Conservation (phyloP, 1,140 invertebrate genomes). For the Physella acuta region DNA sequence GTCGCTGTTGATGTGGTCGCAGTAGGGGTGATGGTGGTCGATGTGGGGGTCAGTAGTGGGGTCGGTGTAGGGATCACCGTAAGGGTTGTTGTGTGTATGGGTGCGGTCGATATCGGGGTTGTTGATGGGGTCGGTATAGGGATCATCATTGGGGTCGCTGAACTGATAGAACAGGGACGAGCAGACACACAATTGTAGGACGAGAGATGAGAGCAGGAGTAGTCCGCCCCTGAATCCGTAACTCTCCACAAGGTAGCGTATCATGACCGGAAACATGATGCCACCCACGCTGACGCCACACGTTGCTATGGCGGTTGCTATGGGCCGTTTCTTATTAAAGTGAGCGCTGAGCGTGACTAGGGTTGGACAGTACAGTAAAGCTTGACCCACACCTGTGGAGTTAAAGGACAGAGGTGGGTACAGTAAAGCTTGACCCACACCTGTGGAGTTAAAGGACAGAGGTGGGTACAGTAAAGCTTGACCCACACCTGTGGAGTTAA, state of each 20-base stretch:
- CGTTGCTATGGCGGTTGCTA: conserved; percentile 15
- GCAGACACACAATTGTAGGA: conserved; percentile 2
- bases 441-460: no score
- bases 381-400: conserved; percentile 16
- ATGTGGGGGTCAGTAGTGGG: no score
- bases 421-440: no score
- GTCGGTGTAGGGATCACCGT: no score
- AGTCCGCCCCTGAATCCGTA: conserved; percentile 18
- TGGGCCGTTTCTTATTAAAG: conserved; percentile 19
- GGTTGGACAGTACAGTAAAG: conserved; percentile 14
- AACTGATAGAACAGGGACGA: conserved; percentile 1
- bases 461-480: no score
- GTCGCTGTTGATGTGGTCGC: no score
- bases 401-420: no score
- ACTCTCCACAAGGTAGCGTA: conserved; percentile 1
- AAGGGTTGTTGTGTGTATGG: no score
- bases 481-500: no score
- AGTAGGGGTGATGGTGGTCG: no score
- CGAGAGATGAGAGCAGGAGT: conserved; percentile 1
- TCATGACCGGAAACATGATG: background rate
- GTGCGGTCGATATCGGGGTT: no score
- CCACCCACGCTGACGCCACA: conserved; percentile 17
- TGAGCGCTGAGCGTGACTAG: conserved; percentile 18
- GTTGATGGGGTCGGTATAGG: no score
- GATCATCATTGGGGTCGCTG: background rate